These are phyloP conservation scores for Alauda arvensis DNA, from an alignment of 2,797 vertebrate genomes.

Conservation along the genomic window DNA sequence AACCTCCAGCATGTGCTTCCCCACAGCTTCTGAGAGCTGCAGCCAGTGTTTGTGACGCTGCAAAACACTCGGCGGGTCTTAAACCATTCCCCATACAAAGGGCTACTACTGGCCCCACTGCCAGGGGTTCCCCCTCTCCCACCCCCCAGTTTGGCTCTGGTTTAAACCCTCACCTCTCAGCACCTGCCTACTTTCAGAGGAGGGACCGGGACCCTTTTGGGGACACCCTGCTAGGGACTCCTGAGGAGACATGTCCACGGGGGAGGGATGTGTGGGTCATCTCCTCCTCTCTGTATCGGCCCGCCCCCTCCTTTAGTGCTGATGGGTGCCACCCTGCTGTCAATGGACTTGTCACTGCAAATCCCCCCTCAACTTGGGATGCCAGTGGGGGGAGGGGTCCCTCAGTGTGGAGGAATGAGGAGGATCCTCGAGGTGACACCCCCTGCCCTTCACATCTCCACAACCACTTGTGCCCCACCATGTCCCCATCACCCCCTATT, in stretches of 20 bases:
- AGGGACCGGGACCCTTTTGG: constrained; percentile 14
- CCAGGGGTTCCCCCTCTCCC: neutral
- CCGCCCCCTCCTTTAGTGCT: neutral
- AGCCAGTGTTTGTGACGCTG: constrained; percentile 15
- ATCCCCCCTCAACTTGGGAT: neutral
- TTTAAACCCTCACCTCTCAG: constrained; percentile 31
- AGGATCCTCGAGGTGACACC: neutral
- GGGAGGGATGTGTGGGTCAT: neutral
- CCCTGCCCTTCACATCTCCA: neutral
- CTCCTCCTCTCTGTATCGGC: no score
- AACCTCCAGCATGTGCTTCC: no score
- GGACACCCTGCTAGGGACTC: neutral
- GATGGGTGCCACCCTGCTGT: neutral
- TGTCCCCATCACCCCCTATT: neutral
- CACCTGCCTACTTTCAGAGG: constrained; percentile 10
- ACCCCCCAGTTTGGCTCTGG: constrained; percentile 24
- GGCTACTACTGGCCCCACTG: neutral
- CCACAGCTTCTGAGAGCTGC: neutral
- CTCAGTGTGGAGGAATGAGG: neutral
- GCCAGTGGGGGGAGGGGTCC: neutral
- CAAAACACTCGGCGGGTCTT: constrained; percentile 24
- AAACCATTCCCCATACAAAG: neutral
- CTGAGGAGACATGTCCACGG: neutral
- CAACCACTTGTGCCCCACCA: neutral
- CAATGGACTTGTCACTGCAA: neutral